Conservation (phyloP, 2,113 vertebrate species). For the Hydrolagus affinis region DNA sequence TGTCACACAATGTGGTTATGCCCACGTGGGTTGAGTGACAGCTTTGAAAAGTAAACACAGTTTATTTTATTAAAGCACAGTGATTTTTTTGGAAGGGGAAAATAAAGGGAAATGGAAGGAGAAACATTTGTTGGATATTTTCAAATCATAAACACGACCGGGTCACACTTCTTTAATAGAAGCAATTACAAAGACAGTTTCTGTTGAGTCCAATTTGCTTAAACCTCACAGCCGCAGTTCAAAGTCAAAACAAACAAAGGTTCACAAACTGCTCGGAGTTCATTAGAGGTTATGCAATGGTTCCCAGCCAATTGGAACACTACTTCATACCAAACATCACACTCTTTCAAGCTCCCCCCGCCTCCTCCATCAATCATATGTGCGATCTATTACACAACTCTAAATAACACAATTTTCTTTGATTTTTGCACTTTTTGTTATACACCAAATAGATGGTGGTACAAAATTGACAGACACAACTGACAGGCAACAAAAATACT, state of each 20-base stretch:
- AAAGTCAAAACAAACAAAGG: background rate
- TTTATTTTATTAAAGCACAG: background rate
- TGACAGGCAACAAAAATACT: too few relatives aligned
- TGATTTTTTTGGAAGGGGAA: background rate
- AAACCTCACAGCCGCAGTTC: background rate
- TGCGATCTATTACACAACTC: too few relatives aligned
- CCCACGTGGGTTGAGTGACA: too few relatives aligned
- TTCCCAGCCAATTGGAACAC: background rate
- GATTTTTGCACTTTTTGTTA: too few relatives aligned
- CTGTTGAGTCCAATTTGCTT: background rate
- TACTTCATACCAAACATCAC: background rate
- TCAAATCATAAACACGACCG: background rate
- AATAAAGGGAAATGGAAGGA: background rate
- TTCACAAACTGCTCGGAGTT: background rate
- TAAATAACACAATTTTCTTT: too few relatives aligned
- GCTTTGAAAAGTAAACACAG: slow-evolving; percentile 16
- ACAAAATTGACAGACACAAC: too few relatives aligned
- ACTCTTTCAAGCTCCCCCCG: background rate
- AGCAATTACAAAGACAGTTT: background rate
- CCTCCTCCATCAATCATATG: too few relatives aligned
- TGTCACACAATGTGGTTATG: slow-evolving; percentile 2
- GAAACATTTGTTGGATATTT: background rate
- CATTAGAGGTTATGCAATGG: background rate
- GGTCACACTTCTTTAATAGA: background rate
- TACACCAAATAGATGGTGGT: too few relatives aligned